Evolutionary conservation across 2,797 vertebrate species (phyloP), one percentile per base, ranked within the genome.

Genomic region (Diplodus puntazzo): DNA sequence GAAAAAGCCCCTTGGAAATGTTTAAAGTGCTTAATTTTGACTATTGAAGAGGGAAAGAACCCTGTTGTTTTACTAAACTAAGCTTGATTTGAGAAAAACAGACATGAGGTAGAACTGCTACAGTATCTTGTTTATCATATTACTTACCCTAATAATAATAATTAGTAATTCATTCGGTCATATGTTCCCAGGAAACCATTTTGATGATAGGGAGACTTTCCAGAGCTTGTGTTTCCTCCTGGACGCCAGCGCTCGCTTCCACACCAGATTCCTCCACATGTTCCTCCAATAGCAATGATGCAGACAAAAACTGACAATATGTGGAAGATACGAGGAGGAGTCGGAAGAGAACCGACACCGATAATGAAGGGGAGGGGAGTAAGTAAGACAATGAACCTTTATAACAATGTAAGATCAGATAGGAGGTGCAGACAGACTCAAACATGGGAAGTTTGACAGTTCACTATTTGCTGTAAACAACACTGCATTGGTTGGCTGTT

Each of bases 171-270:
- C 2, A 80, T 50, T 58, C 39, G 4, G 2, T 75, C 45, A 21
- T 86, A 21, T 86, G 18, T 84, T 88, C 80, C 18, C 85, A 96
- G 95, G 82, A 16, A 88, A 92, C 63, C 88, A 3, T 2, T 84
- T 92, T 1, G 96, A 95, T 20, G 94, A 97, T 23, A 79, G 95
- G 74, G 94, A 94, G 81, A 87, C 53, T 80, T 96, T 97, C 80
- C 79, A 96, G 83, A 95, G 91, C 55, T 80, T 98, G 10, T 95
- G 95, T 53, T 91, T 96, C 90, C 94, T 98, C 18, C 81, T 98
- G 18, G 94, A 96, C 13, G 96, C 97, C 43, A 96, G 96, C 18
- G 95, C 96, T 20, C 95, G 87, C 87, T 98, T 98, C 91, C 97
- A 98, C 68, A 95, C 96, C 13, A 96, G 96, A 70, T 93, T 98